Percentiles rank a stretch among this genome's conserved stretches.
Evolutionary conservation across 2,888 invertebrate genomes (phyloP).

Genomic region (Beris morrisii): DNA sequence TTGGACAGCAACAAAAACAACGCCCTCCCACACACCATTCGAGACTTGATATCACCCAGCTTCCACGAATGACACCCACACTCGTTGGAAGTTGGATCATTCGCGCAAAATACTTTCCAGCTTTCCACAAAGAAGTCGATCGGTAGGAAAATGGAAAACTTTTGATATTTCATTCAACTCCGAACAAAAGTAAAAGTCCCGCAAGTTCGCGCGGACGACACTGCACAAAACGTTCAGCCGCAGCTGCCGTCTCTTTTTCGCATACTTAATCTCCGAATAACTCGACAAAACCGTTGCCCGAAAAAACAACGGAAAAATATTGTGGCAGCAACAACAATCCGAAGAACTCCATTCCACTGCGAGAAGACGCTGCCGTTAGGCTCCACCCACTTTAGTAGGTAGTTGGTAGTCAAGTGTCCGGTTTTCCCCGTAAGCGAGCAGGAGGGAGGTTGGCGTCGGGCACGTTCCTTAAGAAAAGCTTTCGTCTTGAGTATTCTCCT

Average conservation of each 20-base stretch:
- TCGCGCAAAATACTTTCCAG: no score
- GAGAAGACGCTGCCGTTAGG: constrained; percentile 23
- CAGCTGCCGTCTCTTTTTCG: constrained; percentile 14
- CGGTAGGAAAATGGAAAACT: no score
- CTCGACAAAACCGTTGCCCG: neutral
- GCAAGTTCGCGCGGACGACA: neutral
- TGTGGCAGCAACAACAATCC: constrained; percentile 21
- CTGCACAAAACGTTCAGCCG: neutral
- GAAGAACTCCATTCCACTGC: constrained; percentile 18
- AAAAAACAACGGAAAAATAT: neutral
- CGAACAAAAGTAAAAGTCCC: neutral
- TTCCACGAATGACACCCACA: constrained; percentile 2
- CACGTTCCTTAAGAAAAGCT: constrained; percentile 3
- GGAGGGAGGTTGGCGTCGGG: neutral
- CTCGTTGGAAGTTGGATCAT: constrained; percentile 11
- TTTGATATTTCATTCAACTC: no score
- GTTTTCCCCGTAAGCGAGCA: neutral
- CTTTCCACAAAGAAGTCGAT: no score
- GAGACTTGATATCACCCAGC: neutral
- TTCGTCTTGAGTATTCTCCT: neutral
- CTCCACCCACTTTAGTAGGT: constrained; percentile 30
- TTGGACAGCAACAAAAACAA: no score
- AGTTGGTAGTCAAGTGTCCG: constrained; percentile 4
- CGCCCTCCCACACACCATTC: no score
- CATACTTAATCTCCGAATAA: neutral